Base-by-base conservation (phyloP, 2,888 invertebrate genomes). In the Oxystoma pomonae region DNA sequence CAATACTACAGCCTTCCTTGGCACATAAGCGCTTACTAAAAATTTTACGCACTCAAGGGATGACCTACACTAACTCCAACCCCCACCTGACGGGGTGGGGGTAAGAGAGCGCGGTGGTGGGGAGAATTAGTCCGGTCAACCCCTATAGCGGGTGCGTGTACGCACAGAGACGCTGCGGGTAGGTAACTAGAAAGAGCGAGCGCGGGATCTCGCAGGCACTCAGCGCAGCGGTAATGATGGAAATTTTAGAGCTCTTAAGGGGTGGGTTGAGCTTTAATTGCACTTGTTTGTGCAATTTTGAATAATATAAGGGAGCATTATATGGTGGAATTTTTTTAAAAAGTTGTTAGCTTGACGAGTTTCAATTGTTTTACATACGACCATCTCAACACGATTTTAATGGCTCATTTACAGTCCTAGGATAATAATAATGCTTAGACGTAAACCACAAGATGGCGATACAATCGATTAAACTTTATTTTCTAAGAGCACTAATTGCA, bases 21-120 rank as follows among this genome's bases (percentile, higher is more conserved):
- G 71, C 72, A 71, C 67, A 70, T 72, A 68, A 71, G 72, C 70
- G 76, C 75, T 74, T 75, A 79, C 79, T 79, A 75, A 74, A 76
- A 75, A 73, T 73, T 74, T 73, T 74, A 72, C 73, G 73, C 76
- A 75, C 76, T 76, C 76, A 75, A 76, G 77, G 78, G 78, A 74
- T 78, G 78, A 79, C 78, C 78, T 79, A 78, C 76, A 79, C 78
- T 78, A 79, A 79, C 78, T 75, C 73, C 73, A 71, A 75, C 75
- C 78, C 78, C 78, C 77, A 73, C 76, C 72, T 67, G 59, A 64
- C 68, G 67, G 60, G 57, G 75, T 71, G 72, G 75, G 70, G 71
- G 35, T 66, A 69, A 75, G 77, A 77, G 77, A 76, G 76, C 77
- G 75, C 67, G 77, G 70, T 77, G 77, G 77, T 49, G 58, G 49